Conservation (phyloP, 2,888 invertebrate species). For the Seladonia tumulorum region DNA sequence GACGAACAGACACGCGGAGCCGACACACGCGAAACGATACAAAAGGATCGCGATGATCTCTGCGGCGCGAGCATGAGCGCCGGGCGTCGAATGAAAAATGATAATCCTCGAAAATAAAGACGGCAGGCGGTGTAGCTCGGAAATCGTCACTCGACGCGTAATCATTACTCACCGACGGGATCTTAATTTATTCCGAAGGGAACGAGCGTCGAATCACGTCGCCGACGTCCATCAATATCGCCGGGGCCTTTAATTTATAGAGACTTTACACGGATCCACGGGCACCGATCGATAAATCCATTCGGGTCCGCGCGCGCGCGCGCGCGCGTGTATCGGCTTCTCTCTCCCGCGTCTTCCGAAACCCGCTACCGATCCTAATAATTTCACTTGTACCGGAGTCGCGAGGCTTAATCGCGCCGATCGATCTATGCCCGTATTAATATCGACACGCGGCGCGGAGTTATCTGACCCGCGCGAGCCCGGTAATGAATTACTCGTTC, state of each 20-base stretch:
- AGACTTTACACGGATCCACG: conserved; percentile 58
- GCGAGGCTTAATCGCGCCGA: conserved; percentile 44
- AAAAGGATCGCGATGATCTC: conserved; percentile 28
- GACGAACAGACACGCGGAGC: conserved; percentile 16
- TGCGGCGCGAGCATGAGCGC: neutral
- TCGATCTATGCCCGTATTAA: conserved; percentile 52
- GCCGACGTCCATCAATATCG: conserved; percentile 61
- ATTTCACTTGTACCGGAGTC: conserved; percentile 41
- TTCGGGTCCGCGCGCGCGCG: neutral
- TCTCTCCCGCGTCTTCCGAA: neutral
- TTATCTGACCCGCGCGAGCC: conserved; percentile 12
- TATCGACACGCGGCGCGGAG: conserved; percentile 30
- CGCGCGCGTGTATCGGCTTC: neutral
- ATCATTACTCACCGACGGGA: conserved; percentile 53
- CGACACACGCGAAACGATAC: neutral
- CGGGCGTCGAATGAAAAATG: conserved; percentile 47
- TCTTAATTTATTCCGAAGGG: conserved; percentile 65
- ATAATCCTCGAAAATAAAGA: conserved; percentile 60
- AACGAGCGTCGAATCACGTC: conserved; percentile 53
- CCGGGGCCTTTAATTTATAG: conserved; percentile 50
- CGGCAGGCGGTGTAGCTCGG: conserved; percentile 46
- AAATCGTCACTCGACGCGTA: conserved; percentile 63
- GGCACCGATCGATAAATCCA: conserved; percentile 52
- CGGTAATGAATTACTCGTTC: conserved; percentile 39
- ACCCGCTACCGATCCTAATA: conserved; percentile 43